Base-by-base conservation (phyloP, 2,113 vertebrate genomes). In the Catagonus wagneri region DNA sequence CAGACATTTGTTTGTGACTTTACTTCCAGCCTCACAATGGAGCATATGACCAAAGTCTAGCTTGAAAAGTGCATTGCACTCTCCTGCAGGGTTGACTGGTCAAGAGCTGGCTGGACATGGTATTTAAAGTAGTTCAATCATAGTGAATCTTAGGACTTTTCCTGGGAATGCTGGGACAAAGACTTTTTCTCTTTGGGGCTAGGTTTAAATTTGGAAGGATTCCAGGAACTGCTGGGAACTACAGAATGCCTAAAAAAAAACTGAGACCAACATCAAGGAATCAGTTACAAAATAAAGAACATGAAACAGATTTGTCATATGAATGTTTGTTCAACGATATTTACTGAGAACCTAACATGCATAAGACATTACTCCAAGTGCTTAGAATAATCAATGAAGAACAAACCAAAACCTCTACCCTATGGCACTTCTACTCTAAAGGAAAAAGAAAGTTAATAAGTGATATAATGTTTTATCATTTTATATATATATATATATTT, bases 141-240 rank as follows among this genome's bases (percentile, higher is more conserved):
- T 6, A 89, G 36, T 65, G 36, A 97, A 90, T n/a, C 44, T 74
- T 29, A 88, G 23, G 20, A 83, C 66, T 90, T 78, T 96, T 78
- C 75, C 61, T 86, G 44, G 71, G 79, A 94, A 87, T 95, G 76
- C 20, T 34, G 8, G 61, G 83, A 93, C 68, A 96, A 85, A 84
- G n/a, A 89, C 2, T 68, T 83, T 88, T 78, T 39, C 56, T 93
- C 52, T 83, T 95, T 84, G n/a, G 39, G 83, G 87, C 44, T 81
- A 96, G 76, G 83, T 89, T 19, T 76, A 34, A 85, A 92, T 80
- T 80, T 92, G 89, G 54, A 95, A 90, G 75, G 65, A 90, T 84
- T 96, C 69, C 54, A 94, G 65, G 56, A 94, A 96, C 27, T 90
- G 20, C 27, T 83, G 34, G 65, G 60, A 92, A 92, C 32, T 61